Evolutionary conservation across 2,113 vertebrate species (phyloP), one percentile per base, ranked within the genome.

Genomic region (Ursus arctos): DNA sequence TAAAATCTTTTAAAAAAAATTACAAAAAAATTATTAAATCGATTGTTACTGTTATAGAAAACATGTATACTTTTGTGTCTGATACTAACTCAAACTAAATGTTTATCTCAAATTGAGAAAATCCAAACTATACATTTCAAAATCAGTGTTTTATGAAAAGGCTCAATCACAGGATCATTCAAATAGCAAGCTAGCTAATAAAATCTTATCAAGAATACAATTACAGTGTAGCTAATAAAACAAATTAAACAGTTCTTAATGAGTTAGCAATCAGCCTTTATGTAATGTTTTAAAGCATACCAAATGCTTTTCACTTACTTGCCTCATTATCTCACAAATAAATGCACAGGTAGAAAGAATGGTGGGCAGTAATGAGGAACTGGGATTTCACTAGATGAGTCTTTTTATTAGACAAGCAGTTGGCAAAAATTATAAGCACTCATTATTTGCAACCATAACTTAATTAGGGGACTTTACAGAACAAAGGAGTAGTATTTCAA

Each of bases 361-460:
- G 36, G 28, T 81, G 67, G 72, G 53, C 2, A 92, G 67, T 83
- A 72, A 93, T 69, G 71, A 94, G 89, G 43, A 79, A 76, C 9
- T 33, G 14, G 15, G 4, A 43, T 77, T 77, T 84, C 9, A 89
- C 31, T 72, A 81, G 6, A 72, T 57, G 81, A 74, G 36, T 1
- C 31, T 88, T 96, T 96, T 61, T 43, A 67, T 72, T 80, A 93
- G 76, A 69, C 77, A 81, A 80, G 4, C 28, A 81, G 43, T 28
- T 88, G 40, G 71, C 65, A 96, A 97, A 97, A 93, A 83, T 61
- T 76, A 57, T 13, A 90, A 51, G 51, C 53, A 93, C n/a, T 89
- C 15, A 87, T 93, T 94, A 84, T 91, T 92, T 96, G 85, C 19
- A 95, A 86, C 28, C 53, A 79, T 71, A 94, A 91, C n/a, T 92